Conservation (phyloP, 53 echinoderm and acorn worm species). For the Astropecten irregularis region DNA sequence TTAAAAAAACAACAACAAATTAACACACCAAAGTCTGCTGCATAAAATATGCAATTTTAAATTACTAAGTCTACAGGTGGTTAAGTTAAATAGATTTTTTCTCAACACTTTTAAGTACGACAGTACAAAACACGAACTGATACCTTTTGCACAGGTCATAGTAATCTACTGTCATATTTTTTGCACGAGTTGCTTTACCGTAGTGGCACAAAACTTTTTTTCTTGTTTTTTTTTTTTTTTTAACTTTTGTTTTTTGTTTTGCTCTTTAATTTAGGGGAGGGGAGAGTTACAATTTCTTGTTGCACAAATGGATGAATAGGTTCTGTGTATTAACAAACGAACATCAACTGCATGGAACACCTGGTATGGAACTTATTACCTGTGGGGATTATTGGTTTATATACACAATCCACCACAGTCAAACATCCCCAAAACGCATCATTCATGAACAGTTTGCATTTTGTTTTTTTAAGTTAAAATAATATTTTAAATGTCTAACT, state of each 20-base stretch:
- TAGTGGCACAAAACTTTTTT: conserved; percentile 32
- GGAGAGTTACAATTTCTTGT: neutral
- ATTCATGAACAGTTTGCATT: neutral
- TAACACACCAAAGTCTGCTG: conserved; percentile 35
- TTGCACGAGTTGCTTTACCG: conserved; percentile 49
- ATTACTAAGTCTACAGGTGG: conserved; percentile 37
- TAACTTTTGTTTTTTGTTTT: neutral
- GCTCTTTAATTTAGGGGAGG: neutral
- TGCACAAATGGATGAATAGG: conserved; percentile 44
- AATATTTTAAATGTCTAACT: too few relatives aligned
- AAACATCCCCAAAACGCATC: neutral
- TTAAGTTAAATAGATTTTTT: conserved; percentile 17
- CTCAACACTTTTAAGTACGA: conserved; percentile 21
- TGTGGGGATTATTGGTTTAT: conserved; percentile 1
- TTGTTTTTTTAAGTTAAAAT: too few relatives aligned
- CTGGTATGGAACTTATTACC: neutral
- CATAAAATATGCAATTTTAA: conserved; percentile 31
- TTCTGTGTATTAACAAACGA: conserved; percentile 21
- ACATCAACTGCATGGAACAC: conserved; percentile 14
- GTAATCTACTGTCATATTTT: conserved; percentile 25
- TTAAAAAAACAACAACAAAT: conserved; percentile 23
- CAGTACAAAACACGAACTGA: conserved; percentile 36
- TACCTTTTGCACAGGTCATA: conserved; percentile 41
- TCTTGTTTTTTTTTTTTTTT: neutral
- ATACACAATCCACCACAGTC: neutral